phyloP scores from a whole-genome alignment of 1,140 invertebrate species.

The Arctopsyche grandis region DNA sequence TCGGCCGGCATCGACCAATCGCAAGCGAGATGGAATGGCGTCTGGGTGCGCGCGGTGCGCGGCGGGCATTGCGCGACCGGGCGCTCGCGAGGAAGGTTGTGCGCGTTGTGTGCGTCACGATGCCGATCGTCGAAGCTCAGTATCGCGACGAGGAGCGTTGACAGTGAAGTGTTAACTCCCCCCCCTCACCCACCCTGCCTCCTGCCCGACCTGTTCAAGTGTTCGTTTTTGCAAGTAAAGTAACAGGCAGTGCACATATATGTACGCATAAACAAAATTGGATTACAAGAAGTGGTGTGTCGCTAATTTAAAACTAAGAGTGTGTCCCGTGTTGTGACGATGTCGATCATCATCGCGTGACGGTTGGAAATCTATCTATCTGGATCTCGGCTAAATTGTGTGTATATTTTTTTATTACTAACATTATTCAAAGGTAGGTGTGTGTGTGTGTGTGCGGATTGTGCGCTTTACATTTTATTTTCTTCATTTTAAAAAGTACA shows the following conservation, averaged over 20 bases:
- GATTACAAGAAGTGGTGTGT: too few species aligned
- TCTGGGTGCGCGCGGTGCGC: not conserved
- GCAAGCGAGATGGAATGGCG: constrained; percentile 8
- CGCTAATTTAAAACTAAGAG: too few species aligned
- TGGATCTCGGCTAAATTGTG: too few species aligned
- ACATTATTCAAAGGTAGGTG: too few species aligned
- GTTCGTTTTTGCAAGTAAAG: not conserved
- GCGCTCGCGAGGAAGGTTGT: constrained; percentile 27
- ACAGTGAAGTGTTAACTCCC: not conserved
- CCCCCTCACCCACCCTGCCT: too few species aligned
- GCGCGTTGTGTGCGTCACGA: not conserved
- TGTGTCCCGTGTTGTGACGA: not conserved
- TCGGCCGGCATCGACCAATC: constrained; percentile 1
- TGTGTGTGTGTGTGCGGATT: too few species aligned
- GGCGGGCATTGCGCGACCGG: constrained; percentile 23
- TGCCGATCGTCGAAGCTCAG: not conserved
- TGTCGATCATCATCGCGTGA: not conserved
- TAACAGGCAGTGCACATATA: not conserved
- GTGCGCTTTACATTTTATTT: too few species aligned
- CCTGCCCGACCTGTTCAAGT: not conserved
- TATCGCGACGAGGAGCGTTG: not conserved
- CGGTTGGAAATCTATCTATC: not conserved
- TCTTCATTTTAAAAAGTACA: too few species aligned
- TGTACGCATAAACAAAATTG: too few species aligned
- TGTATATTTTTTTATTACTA: too few species aligned